Conservation (phyloP, 1,140 invertebrate genomes). For the Lasioglossum baleicum region DNA sequence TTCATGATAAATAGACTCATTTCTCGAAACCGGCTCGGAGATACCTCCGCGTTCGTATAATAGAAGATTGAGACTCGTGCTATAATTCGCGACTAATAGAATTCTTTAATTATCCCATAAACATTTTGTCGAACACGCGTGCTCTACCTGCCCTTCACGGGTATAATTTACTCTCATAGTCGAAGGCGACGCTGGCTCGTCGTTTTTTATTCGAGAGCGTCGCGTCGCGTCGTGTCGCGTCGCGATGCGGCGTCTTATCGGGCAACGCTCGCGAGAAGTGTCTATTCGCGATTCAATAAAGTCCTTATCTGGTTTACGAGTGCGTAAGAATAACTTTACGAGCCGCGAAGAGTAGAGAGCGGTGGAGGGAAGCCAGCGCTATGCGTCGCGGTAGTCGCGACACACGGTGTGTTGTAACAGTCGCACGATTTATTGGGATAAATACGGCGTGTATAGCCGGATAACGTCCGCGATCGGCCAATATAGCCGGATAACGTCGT, state of each 20-base stretch:
- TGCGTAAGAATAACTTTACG: conserved; percentile 62
- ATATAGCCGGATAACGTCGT: background rate
- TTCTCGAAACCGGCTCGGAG: no score
- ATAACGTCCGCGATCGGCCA: conserved; percentile 6
- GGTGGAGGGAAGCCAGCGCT: no score
- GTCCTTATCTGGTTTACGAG: conserved; percentile 61
- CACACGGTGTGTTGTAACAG: background rate
- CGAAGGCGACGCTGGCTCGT: background rate
- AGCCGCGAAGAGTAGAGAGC: conserved; percentile 19
- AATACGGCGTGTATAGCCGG: background rate
- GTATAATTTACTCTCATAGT: background rate
- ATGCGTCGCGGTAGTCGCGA: conserved; percentile 12
- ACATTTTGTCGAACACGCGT: no score
- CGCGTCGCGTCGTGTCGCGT: no score
- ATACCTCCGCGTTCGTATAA: no score
- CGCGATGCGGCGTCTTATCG: conserved; percentile 21
- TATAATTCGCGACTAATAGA: no score
- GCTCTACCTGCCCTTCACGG: no score
- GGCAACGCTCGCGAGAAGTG: conserved; percentile 42
- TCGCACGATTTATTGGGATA: conserved; percentile 29
- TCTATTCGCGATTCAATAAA: conserved; percentile 62
- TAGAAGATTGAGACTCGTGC: no score
- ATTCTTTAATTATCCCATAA: no score
- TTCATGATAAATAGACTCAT: no score
- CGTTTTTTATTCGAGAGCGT: background rate